These are phyloP conservation scores for Cebidichthys violaceus DNA, from an alignment of 2,113 vertebrate genomes.

Conservation along the genomic window DNA sequence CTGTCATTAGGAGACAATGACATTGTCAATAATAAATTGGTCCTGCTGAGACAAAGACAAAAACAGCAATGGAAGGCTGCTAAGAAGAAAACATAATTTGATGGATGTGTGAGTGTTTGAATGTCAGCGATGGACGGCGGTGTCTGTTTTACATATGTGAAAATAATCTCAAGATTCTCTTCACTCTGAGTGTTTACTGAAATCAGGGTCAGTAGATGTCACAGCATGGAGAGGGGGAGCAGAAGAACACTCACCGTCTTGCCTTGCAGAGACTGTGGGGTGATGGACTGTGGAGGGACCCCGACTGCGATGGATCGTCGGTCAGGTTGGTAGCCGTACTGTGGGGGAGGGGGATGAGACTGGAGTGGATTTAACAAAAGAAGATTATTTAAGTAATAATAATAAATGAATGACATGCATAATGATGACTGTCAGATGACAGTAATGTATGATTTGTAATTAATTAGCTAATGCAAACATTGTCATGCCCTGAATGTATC, in stretches of 20 bases:
- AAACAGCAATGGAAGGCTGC: background rate
- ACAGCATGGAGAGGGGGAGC: background rate
- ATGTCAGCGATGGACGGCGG: background rate
- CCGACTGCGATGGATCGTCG: conserved; percentile 87
- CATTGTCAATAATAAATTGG: conserved; percentile 23
- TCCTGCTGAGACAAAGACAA: background rate
- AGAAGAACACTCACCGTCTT: conserved; percentile 90
- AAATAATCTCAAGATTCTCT: background rate
- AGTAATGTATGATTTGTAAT: background rate
- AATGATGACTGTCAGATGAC: background rate
- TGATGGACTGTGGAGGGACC: conserved; percentile 86
- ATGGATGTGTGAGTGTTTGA: background rate
- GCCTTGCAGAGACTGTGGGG: conserved; percentile 92
- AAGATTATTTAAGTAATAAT: background rate
- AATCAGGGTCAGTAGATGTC: background rate
- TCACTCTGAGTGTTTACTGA: background rate
- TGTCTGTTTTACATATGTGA: background rate
- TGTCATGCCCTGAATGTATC: background rate
- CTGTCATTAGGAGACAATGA: conserved; percentile 5
- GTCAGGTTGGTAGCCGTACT: conserved; percentile 89
- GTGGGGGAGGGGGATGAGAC: conserved; percentile 12
- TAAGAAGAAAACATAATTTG: background rate
- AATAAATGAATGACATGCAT: background rate
- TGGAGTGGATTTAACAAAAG: background rate
- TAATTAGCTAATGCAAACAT: background rate